phyloP scores from a whole-genome alignment of 1,140 invertebrate species.

The Theocolax elegans region DNA sequence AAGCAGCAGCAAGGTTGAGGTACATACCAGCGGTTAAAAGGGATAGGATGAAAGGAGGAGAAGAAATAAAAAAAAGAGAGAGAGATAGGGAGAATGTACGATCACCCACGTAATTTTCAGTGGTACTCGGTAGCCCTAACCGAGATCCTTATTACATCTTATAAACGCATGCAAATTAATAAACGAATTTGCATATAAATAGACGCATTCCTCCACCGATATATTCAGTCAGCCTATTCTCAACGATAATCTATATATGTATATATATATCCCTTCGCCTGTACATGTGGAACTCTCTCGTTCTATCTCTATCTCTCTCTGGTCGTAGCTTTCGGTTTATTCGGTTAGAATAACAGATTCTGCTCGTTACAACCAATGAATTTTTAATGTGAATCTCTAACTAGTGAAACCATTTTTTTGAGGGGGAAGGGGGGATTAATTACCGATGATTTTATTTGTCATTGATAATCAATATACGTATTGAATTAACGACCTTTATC shows the following conservation, averaged over 20 bases:
- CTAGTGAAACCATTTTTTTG: too few species aligned
- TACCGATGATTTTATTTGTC: too few species aligned
- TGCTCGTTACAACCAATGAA: too few species aligned
- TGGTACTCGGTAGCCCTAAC: slow-evolving; percentile 26
- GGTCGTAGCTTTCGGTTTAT: not conserved
- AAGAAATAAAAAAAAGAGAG: not conserved
- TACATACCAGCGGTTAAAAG: too few species aligned
- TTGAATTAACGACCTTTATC: too few species aligned
- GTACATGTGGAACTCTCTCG: not conserved
- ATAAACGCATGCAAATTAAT: slow-evolving; percentile 45
- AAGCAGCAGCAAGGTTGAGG: too few species aligned
- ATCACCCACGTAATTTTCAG: slow-evolving; percentile 16
- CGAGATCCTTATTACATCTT: slow-evolving; percentile 47
- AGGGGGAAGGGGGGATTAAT: too few species aligned
- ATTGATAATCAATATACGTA: too few species aligned
- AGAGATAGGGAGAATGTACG: not conserved
- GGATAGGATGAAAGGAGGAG: too few species aligned
- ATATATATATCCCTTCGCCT: not conserved
- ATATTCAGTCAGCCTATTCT: not conserved
- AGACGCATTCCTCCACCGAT: slow-evolving; percentile 27
- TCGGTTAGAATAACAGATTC: too few species aligned
- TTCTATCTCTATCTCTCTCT: not conserved
- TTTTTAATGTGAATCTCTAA: too few species aligned
- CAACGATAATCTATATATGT: too few species aligned
- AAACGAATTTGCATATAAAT: slow-evolving; percentile 47